Evolutionary conservation across 2,113 vertebrate genomes (phyloP).

Genomic region (Ceratotherium simum): DNA sequence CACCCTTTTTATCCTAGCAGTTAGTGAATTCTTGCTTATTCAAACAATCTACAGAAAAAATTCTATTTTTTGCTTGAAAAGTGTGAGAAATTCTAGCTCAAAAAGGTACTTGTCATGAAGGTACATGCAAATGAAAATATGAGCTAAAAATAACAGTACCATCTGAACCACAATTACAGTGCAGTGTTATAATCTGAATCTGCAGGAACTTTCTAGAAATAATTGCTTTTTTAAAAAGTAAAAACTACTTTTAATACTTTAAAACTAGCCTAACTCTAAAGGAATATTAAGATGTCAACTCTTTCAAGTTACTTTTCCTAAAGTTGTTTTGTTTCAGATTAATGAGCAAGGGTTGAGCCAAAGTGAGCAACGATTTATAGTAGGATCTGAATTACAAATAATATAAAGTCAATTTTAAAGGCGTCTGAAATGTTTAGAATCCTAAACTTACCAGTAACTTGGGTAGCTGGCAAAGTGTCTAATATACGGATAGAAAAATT

Average conservation of each 20-base stretch:
- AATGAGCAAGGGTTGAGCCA: not conserved
- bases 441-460: not conserved
- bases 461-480: not conserved
- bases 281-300: not conserved
- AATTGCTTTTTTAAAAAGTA: constrained; percentile 54
- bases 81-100: constrained; percentile 67
- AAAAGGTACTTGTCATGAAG: constrained; percentile 79
- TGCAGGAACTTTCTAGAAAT: constrained; percentile 64
- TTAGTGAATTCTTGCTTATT: constrained; percentile 74
- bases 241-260: constrained; percentile 44
- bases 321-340: constrained; percentile 2
- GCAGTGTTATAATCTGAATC: constrained; percentile 53
- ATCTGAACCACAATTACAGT: constrained; percentile 76
- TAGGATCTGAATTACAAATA: not conserved
- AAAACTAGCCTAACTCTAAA: constrained; percentile 7
- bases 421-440: not conserved
- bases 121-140: constrained; percentile 74
- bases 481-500: not conserved
- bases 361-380: not conserved
- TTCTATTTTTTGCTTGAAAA: constrained; percentile 68
- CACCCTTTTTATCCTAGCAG: constrained; percentile 31
- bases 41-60: constrained; percentile 56
- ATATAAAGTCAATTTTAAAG: constrained; percentile 42
- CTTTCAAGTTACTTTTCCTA: not conserved
- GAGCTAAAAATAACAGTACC: constrained; percentile 74